These are phyloP conservation scores for Lacerta bilineata DNA, from an alignment of 2,797 vertebrate species.

Conservation along the genomic window DNA sequence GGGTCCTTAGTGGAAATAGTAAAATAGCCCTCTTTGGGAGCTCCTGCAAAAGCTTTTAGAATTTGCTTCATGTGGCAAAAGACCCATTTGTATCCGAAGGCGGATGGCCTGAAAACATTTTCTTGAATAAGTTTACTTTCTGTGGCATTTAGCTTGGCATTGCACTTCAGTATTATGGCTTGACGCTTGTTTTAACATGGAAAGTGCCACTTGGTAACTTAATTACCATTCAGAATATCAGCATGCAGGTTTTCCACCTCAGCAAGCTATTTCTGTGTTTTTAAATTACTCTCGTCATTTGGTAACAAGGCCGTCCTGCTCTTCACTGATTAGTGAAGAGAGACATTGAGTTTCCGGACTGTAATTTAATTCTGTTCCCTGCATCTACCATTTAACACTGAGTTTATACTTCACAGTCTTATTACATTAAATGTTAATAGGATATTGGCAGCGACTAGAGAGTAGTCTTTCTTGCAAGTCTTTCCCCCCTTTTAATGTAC, in stretches of 20 bases:
- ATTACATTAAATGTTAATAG: slow-evolving; percentile 41
- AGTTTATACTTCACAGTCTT: slow-evolving; percentile 56
- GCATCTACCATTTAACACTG: slow-evolving; percentile 37
- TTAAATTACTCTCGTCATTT: slow-evolving; percentile 52
- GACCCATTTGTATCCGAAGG: slow-evolving; percentile 22
- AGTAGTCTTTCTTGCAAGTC: slow-evolving; percentile 28
- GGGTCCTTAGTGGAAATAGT: background rate
- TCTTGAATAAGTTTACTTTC: slow-evolving; percentile 30
- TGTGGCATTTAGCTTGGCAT: slow-evolving; percentile 19
- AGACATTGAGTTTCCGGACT: slow-evolving; percentile 50
- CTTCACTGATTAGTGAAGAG: slow-evolving; percentile 50
- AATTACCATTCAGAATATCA: slow-evolving; percentile 56
- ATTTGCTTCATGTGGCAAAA: slow-evolving; percentile 1
- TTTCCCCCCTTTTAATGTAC: slow-evolving; percentile 35
- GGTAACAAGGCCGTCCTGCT: slow-evolving; percentile 45
- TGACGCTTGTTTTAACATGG: slow-evolving; percentile 47
- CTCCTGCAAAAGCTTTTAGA: background rate
- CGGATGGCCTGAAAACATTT: slow-evolving; percentile 16
- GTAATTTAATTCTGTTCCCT: slow-evolving; percentile 52
- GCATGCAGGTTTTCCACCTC: slow-evolving; percentile 24
- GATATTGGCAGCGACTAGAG: slow-evolving; percentile 40
- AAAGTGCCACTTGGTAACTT: slow-evolving; percentile 26
- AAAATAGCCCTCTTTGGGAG: background rate
- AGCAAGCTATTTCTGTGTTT: slow-evolving; percentile 42
- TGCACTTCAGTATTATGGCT: slow-evolving; percentile 47